Base-by-base conservation (phyloP, 1,140 invertebrate genomes). In the Belonocnema kinseyi region DNA sequence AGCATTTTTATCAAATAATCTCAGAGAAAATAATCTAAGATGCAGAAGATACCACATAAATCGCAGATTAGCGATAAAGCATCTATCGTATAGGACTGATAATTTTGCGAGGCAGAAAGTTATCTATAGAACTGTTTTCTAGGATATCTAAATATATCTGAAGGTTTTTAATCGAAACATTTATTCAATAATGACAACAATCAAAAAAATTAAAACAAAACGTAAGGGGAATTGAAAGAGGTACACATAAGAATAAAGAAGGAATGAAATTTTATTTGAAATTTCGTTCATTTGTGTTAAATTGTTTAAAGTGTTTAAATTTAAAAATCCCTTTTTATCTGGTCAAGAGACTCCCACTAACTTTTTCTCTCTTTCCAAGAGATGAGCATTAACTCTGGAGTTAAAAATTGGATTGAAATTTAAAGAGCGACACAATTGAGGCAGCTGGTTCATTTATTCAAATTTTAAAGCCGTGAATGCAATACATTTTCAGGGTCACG, bases 401-500 rank as follows among this genome's bases (percentile, higher is more conserved):
- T 10, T 17, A 54, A 54, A 17, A 26, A 14, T n/a, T 54, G 17
- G 2, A 16, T 54, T n/a, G 1, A 40, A 46, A 46, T 54, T 54
- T 17, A 0, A 54, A 54, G 53, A 54, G 53, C 51, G 80, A 70
- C 72, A 80, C 52, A 87, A 87, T 85, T 86, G 74, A 85, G 86
- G 83, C 84, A 86, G 72, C 66, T 75, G 77, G 81, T 82, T 78
- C 79, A 76, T 81, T 79, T 74, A 74, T 73, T 66, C 51, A 66
- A 52, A 77, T 81, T 85, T 80, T 85, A 54, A 17, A n/a, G 10
- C 8, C 17, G n/a, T 16, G 83, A 80, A 79, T 78, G 82, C 75
- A 75, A 84, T 78, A 81, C 80, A 80, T 80, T 82, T 76, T 80
- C 86, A 88, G 87, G 86, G 86, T 77, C 86, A 81, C 66, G 54